A percentile compares a stretch with the other conserved stretches of the same genome.
phyloP scores from a whole-genome alignment of 2,888 invertebrate genomes.

The Mermis nigrescens region DNA sequence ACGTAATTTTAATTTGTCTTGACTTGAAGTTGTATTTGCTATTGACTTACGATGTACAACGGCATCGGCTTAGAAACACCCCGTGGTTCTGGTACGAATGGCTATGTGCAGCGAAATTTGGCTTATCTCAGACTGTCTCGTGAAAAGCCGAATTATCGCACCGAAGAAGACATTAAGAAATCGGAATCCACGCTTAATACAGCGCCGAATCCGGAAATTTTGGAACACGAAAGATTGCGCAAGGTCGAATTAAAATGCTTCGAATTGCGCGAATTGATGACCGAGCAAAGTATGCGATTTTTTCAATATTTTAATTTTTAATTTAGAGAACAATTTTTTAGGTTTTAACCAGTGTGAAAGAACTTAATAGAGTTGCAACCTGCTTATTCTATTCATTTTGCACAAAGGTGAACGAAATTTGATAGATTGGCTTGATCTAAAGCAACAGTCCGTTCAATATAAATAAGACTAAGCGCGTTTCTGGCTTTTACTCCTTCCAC shows the following conservation, averaged over 20 bases:
- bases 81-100: slow-evolving; percentile 93
- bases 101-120: slow-evolving; percentile 89
- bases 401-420: too few species aligned
- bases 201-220: slow-evolving; percentile 45
- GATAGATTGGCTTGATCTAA: too few species aligned
- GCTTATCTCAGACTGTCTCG: slow-evolving; percentile 65
- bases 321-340: too few species aligned
- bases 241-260: slow-evolving; percentile 90
- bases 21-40: too few species aligned
- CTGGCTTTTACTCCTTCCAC: too few species aligned
- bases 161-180: slow-evolving; percentile 68
- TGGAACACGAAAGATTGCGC: slow-evolving; percentile 83
- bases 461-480: too few species aligned
- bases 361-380: too few species aligned
- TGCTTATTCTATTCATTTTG: too few species aligned
- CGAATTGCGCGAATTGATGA: slow-evolving; percentile 77
- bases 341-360: too few species aligned
- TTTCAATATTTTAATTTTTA: too few species aligned
- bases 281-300: slow-evolving; percentile 60
- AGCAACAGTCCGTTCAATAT: too few species aligned
- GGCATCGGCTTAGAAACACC: slow-evolving; percentile 90
- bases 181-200: slow-evolving; percentile 48
- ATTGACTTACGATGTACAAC: slow-evolving; percentile 84
- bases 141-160: slow-evolving; percentile 27
- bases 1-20: too few species aligned